Conservation (phyloP, 2,797 vertebrate genomes). For the Neopelma chrysocephalum region DNA sequence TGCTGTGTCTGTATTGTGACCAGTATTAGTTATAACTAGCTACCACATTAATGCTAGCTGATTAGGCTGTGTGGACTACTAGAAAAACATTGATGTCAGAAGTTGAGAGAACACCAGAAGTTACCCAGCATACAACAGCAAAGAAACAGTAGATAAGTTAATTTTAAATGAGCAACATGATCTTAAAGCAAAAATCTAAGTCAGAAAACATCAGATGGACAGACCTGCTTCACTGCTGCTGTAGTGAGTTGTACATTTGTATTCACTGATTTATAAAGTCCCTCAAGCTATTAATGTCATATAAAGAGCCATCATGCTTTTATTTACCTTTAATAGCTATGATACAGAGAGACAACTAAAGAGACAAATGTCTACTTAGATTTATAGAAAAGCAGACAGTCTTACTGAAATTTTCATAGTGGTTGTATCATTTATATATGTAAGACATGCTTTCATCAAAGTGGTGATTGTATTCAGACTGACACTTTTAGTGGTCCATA, state of each 20-base stretch:
- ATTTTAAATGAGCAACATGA: conserved; percentile 8
- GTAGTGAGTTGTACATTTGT: background rate
- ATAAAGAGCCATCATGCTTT: conserved; percentile 2
- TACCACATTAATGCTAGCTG: conserved; percentile 63
- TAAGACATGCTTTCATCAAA: background rate
- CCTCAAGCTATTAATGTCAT: conserved; percentile 1
- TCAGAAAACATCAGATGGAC: background rate
- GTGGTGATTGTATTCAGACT: background rate
- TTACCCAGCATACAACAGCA: background rate
- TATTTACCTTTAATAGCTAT: conserved; percentile 37
- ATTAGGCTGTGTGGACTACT: background rate
- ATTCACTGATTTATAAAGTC: background rate
- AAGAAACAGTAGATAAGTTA: background rate
- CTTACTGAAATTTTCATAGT: conserved; percentile 41
- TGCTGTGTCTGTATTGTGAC: conserved; percentile 74
- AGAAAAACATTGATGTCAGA: background rate
- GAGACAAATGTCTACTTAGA: conserved; percentile 9
- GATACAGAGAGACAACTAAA: conserved; percentile 36
- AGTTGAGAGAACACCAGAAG: background rate
- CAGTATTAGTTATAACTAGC: background rate
- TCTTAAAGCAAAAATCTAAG: background rate
- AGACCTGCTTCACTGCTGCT: background rate
- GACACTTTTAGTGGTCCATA: background rate
- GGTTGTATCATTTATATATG: conserved; percentile 18
- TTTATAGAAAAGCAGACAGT: conserved; percentile 7